phyloP scores from a whole-genome alignment of 2,797 vertebrate species.

The Bryconaethiops microstoma region DNA sequence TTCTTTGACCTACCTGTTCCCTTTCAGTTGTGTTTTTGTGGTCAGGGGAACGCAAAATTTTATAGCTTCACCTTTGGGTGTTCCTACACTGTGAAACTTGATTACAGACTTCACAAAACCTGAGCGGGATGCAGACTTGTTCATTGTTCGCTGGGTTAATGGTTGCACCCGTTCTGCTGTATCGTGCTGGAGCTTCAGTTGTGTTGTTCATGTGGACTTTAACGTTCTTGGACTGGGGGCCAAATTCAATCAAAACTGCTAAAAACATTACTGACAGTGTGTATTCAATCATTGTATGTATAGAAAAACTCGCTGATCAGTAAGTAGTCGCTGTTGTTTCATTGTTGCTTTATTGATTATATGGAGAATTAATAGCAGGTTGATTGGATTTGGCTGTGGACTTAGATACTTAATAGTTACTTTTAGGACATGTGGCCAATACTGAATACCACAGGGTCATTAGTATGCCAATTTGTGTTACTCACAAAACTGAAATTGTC shows the following conservation, averaged over 20 bases:
- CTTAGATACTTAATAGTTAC: slow-evolving; percentile 78
- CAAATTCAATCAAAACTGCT: slow-evolving; percentile 48
- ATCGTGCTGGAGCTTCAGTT: slow-evolving; percentile 77
- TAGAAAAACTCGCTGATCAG: slow-evolving; percentile 37
- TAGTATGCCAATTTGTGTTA: slow-evolving; percentile 83
- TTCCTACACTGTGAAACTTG: slow-evolving; percentile 80
- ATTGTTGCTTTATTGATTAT: slow-evolving; percentile 42
- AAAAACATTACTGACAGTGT: slow-evolving; percentile 38
- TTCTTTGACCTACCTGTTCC: slow-evolving; percentile 70
- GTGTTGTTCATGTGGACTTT: slow-evolving; percentile 77
- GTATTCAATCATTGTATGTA: slow-evolving; percentile 62
- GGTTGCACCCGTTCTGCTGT: slow-evolving; percentile 67
- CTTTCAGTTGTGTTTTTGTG: slow-evolving; percentile 25
- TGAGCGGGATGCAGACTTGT: slow-evolving; percentile 61
- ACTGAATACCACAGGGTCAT: slow-evolving; percentile 79
- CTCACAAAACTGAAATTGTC: slow-evolving; percentile 63
- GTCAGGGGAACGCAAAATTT: slow-evolving; percentile 28
- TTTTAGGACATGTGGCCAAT: slow-evolving; percentile 80
- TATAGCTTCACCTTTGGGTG: slow-evolving; percentile 68
- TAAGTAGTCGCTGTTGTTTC: slow-evolving; percentile 42
- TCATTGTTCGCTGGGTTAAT: slow-evolving; percentile 60
- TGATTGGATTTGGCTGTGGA: slow-evolving; percentile 50
- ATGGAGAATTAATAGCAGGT: slow-evolving; percentile 35
- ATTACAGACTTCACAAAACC: slow-evolving; percentile 72
- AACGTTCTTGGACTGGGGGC: slow-evolving; percentile 75